Base-by-base conservation (phyloP, 2,888 invertebrate genomes). In the Cosmopolites sordidus region DNA sequence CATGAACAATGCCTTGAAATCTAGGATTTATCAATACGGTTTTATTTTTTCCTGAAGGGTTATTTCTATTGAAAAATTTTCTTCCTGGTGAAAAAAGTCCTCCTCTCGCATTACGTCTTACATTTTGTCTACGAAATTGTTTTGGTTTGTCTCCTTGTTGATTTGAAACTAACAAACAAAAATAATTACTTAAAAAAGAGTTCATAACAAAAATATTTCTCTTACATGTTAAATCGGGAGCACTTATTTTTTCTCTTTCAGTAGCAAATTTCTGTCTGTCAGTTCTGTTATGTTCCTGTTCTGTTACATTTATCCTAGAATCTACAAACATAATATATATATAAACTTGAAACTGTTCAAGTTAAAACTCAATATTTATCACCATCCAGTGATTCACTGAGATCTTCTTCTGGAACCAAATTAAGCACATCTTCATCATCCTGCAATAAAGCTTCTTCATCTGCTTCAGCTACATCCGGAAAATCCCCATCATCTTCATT, bases 391-490 rank as follows among this genome's bases (percentile, higher is more conserved):
- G 38, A 16, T n/a, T 58, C 58, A 15, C 17, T 47, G 1, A 44
- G 17, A 15, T 44, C 46, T 6, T 43, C 47, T 16, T 53, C 43
- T 17, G 43, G 42, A 30, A 41, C 44, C 5, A 58, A 29, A 16
- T 43, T 37, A 15, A 46, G 42, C 2, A 48, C 49, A 44, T 54
- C 54, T 18, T 54, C 51, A 42, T 58, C 58, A 45, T 58, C 58
- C 47, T 58, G 48, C 1, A 58, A 43, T 15, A 58, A 46, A 18
- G 54, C 58, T 39, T 55, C 55, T 27, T 58, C 58, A 22, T 55
- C 54, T 15, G 43, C 55, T 17, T 55, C 51, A 9, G 29, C 52
- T 9, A 58, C 37, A 18, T 58, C 58, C 2, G 17, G 14, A 16
- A 18, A 45, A 14, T 55, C 58, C 6, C 45, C 55, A 30, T 14